Evolutionary conservation across 2,797 vertebrate species (phyloP).

Genomic region (Eulemur mongoz): DNA sequence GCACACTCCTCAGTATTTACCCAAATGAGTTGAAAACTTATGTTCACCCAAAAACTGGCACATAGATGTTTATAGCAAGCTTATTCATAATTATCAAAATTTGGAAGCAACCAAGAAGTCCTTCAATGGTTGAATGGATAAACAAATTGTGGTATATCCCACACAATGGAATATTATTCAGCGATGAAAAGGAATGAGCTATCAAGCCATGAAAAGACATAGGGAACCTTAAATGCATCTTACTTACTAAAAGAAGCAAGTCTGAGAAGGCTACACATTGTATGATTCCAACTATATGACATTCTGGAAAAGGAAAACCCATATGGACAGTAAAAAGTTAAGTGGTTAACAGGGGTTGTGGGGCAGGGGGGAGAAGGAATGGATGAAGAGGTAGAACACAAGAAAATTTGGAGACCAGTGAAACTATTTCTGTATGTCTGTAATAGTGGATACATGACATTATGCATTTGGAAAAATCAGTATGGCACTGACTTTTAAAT

Average conservation of each 20-base stretch:
- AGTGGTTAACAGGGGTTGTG: neutral
- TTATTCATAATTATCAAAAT: neutral
- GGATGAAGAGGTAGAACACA: neutral
- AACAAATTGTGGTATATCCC: neutral
- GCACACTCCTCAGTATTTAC: neutral
- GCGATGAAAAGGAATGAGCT: neutral
- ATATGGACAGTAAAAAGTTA: neutral
- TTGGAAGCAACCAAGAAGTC: neutral
- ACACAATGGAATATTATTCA: neutral
- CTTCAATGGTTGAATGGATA: neutral
- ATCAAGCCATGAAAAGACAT: neutral
- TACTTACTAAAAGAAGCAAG: neutral
- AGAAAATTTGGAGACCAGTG: neutral
- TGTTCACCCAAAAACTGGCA: neutral
- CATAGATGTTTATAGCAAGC: neutral
- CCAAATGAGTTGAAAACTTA: constrained; percentile 19
- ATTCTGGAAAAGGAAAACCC: neutral
- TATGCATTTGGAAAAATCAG: neutral
- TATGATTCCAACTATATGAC: neutral
- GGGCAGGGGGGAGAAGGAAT: too few relatives aligned
- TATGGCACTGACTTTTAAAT: constrained; percentile 32
- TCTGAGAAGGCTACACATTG: neutral
- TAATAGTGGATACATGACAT: neutral
- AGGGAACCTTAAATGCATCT: neutral
- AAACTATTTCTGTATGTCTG: neutral